phyloP scores from a whole-genome alignment of 2,113 vertebrate genomes.

The Sitta europaea region DNA sequence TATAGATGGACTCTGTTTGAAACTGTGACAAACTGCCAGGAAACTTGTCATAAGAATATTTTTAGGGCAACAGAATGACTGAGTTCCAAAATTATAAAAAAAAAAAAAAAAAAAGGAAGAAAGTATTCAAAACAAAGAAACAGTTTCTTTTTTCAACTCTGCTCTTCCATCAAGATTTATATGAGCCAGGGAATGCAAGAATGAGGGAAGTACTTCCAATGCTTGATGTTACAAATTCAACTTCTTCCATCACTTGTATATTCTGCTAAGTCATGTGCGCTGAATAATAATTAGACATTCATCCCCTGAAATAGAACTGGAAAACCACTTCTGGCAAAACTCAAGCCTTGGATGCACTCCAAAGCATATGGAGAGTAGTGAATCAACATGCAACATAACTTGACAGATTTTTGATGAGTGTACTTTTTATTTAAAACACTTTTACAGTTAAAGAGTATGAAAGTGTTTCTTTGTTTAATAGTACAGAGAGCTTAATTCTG shows the following conservation, averaged over 20 bases:
- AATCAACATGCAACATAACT: constrained; percentile 28
- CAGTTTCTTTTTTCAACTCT: neutral
- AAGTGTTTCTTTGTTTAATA: neutral
- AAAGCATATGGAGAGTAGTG: constrained; percentile 45
- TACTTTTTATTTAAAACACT: constrained; percentile 21
- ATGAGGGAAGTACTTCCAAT: constrained; percentile 25
- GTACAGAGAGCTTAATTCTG: neutral
- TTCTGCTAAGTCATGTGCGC: constrained; percentile 42
- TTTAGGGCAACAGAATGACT: neutral
- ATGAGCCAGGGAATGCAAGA: constrained; percentile 21
- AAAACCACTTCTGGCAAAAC: constrained; percentile 68
- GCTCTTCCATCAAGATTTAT: neutral
- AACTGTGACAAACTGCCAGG: neutral
- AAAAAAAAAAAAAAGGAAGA: neutral
- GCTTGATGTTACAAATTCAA: constrained; percentile 31
- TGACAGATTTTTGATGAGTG: constrained; percentile 29
- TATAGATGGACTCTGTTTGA: neutral
- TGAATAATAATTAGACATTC: constrained; percentile 72
- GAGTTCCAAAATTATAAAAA: neutral
- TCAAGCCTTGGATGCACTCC: constrained; percentile 66
- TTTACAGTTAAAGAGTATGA: neutral
- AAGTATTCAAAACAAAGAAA: neutral
- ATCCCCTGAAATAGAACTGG: constrained; percentile 62
- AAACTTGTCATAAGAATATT: neutral
- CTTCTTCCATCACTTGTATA: constrained; percentile 58